Conservation (phyloP, 2,797 vertebrate species). For the Centropyge bicolor region DNA sequence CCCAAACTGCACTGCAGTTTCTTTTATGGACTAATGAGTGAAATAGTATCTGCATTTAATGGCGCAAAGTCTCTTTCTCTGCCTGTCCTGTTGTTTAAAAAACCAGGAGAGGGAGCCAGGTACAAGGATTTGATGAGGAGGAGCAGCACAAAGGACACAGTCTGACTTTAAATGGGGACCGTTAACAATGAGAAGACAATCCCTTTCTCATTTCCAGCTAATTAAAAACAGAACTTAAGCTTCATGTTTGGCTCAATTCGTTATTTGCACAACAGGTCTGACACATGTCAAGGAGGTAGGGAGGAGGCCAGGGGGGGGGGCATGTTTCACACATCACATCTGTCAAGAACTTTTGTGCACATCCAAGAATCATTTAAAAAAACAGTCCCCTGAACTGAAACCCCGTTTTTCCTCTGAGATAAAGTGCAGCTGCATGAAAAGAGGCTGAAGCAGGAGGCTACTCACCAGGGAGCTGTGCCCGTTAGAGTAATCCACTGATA, state of each 20-base stretch:
- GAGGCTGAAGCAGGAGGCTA: slow-evolving; percentile 42
- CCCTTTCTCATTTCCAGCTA: not conserved
- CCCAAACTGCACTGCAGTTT: not conserved
- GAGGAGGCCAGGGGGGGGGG: not conserved
- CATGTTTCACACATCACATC: slow-evolving; percentile 66
- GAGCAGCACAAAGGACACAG: slow-evolving; percentile 35
- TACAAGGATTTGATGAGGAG: slow-evolving; percentile 68
- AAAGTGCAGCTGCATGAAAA: slow-evolving; percentile 26
- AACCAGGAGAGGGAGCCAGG: slow-evolving; percentile 87
- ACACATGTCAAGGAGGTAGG: not conserved
- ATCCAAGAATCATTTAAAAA: slow-evolving; percentile 32
- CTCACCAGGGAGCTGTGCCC: slow-evolving; percentile 76
- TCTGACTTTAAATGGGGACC: not conserved
- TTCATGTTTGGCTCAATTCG: not conserved
- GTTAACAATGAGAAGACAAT: slow-evolving; percentile 33
- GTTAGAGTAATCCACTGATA: slow-evolving; percentile 79
- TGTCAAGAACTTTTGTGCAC: slow-evolving; percentile 54
- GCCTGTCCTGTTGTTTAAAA: slow-evolving; percentile 39
- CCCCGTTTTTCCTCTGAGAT: slow-evolving; percentile 9
- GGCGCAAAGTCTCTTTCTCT: not conserved
- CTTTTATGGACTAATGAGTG: not conserved
- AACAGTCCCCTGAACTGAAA: slow-evolving; percentile 27
- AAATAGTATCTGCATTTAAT: slow-evolving; percentile 14
- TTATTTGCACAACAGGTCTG: not conserved
- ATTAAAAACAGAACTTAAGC: not conserved